Evolutionary conservation across 2,797 vertebrate genomes (phyloP).

Genomic region (Eidolon dupreanum): DNA sequence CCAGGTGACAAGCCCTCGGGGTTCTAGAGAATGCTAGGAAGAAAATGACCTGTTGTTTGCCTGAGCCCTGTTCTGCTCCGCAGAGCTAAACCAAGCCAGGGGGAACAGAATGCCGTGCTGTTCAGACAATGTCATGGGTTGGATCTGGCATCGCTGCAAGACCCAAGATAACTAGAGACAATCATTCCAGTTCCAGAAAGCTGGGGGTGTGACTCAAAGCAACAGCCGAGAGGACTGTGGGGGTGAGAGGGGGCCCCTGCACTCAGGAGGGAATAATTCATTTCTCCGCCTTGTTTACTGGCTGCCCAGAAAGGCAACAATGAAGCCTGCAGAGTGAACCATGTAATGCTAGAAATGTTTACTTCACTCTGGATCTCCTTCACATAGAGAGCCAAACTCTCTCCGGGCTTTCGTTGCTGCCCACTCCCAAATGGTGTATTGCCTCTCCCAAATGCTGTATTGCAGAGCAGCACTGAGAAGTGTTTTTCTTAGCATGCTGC

Average conservation of each 20-base stretch:
- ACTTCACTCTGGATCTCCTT: background rate
- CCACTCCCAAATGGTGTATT: background rate
- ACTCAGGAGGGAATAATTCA: background rate
- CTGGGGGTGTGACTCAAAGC: background rate
- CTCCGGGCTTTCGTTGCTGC: background rate
- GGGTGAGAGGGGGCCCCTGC: background rate
- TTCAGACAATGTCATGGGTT: background rate
- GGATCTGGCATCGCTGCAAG: background rate
- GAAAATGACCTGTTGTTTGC: background rate
- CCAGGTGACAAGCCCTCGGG: constrained; percentile 10
- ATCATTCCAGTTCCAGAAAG: background rate
- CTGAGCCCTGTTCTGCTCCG: background rate
- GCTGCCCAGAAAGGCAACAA: constrained; percentile 13
- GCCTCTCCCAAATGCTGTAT: background rate
- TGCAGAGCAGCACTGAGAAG: background rate
- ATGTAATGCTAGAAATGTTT: background rate
- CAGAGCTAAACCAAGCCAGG: background rate
- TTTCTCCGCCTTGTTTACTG: background rate
- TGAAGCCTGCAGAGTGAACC: background rate
- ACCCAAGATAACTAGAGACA: background rate
- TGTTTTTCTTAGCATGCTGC: background rate
- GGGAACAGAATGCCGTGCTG: background rate
- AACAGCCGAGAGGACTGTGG: background rate
- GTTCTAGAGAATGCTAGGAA: background rate
- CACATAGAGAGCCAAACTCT: background rate